Evolutionary conservation across 2,113 vertebrate genomes (phyloP).

Genomic region (Cnemophilus loriae): DNA sequence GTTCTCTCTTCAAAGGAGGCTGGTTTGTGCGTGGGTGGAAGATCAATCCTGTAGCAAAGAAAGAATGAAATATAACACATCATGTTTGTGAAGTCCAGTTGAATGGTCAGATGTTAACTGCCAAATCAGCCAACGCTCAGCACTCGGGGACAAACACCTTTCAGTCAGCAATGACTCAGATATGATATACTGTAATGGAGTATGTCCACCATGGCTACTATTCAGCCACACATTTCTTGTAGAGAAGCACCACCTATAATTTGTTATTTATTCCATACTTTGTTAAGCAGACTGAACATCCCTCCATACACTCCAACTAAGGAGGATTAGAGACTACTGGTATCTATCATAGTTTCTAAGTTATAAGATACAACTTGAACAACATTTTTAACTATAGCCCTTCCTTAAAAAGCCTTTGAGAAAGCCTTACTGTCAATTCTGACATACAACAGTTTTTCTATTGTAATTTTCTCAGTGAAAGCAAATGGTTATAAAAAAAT

Average conservation of each 20-base stretch:
- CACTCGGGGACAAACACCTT: not conserved
- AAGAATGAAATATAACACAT: not conserved
- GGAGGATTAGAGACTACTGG: not conserved
- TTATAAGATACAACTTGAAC: not conserved
- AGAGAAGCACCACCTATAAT: not conserved
- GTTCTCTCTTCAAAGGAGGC: slow-evolving; percentile 57
- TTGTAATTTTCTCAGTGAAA: not conserved
- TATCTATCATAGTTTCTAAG: not conserved
- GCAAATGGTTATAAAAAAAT: not conserved
- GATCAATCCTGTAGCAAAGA: slow-evolving; percentile 69
- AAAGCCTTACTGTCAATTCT: not conserved
- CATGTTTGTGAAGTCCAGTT: not conserved
- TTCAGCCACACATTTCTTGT: not conserved
- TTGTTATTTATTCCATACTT: not conserved
- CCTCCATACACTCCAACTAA: accelerated
- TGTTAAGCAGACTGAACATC: not conserved
- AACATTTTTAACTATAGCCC: not conserved
- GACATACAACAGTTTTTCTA: not conserved
- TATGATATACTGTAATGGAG: not conserved
- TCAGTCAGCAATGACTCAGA: not conserved
- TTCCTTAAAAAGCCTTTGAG: not conserved
- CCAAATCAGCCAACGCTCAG: not conserved
- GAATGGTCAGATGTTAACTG: not conserved
- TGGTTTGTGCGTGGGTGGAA: slow-evolving; percentile 77
- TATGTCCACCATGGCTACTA: not conserved